Evolutionary conservation across 2,113 vertebrate species (phyloP), one percentile per base, ranked within the genome.

Genomic region (Chamaetylas fuelleborni): DNA sequence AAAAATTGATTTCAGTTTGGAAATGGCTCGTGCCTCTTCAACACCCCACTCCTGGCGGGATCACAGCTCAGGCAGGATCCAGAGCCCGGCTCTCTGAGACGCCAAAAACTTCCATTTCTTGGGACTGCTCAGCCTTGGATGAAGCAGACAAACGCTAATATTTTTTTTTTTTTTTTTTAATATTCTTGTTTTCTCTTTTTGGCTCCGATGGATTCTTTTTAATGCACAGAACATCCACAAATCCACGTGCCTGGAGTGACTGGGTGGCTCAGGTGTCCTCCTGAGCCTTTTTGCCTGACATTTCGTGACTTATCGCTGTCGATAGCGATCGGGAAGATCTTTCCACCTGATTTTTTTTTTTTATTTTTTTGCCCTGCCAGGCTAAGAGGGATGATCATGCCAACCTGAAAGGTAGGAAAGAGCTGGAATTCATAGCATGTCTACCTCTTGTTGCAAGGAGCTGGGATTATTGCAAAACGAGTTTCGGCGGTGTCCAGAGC

Each of bases 1-100:
- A 89, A 81, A 94, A 93, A 96, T 95, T 96, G 95, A 96, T 96
- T 91, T 88, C 95, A 93, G 61, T 97, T 97, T 97, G 95, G 96
- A 95, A 97, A 97, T 96, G 90, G 93, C 96, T 96, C 11, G 79
- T 83, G 85, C 94, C 77, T 67, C 93, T 86, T 71, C 95, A 81
- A 36, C 83, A 40, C 93, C 80, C 57, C 26, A 5, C 64, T 94
- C 28, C 45, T 20, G 51, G 53, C 23, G 72, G 93, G 86, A 93
- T 62, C 90, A 11, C 33, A 29, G 60, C 86, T 76, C 25, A 19
- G 80, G 64, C 7, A 1, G 88, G 47, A 83, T 24, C 82, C 24
- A 19, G 9, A 28, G 50, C 88, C 77, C 50, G 8, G 28, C 40
- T 38, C 53, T 70, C 67, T 71, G 47, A 77, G 86, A 65, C 47